Base-by-base conservation (phyloP, 2,888 invertebrate genomes). In the Anoplius nigerrimus region DNA sequence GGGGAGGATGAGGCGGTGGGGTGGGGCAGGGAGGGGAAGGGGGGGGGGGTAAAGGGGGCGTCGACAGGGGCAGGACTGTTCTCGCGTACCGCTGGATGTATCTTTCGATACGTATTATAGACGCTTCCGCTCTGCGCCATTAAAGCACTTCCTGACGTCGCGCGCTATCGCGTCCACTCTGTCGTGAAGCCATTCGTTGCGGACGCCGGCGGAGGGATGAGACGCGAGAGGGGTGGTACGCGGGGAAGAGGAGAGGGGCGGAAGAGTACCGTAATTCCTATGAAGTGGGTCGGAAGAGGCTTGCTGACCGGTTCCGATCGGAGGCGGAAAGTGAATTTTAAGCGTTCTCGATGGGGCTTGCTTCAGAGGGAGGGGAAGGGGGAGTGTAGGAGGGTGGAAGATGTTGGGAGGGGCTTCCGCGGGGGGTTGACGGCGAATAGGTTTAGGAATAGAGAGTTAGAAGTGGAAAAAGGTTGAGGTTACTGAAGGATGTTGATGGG, bases 91-190 rank as follows among this genome's bases (percentile, higher is more conserved):
- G 34, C 8, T 34, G 74, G 75, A 79, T 74, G 73, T 73, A 68
- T 60, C 77, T 73, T 68, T 75, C 75, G 77, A 79, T 79, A 74
- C 65, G 74, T 76, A 74, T 78, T 78, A 75, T 70, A 65, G 74
- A 71, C 60, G 67, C 64, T 71, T 75, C 67, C 66, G 72, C 58
- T 62, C 59, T 51, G 42, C 61, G 55, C 65, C 62, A 62, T 73
- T 66, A 70, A 77, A 69, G 66, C 69, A 63, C 64, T 73, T 78
- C 66, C 68, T 63, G 69, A 34, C 56, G 66, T 75, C 58, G 56
- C 57, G 21, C 27, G 55, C 66, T 43, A 72, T 65, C 74, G 64
- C 27, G 72, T 57, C 51, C 76, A 66, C 48, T 54, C 22, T 60
- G 48, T 63, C 56, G 58, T 58, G 54, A 66, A 53, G 58, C 62